phyloP scores from a whole-genome alignment of 2,888 invertebrate genomes.

The Maniola hyperantus region DNA sequence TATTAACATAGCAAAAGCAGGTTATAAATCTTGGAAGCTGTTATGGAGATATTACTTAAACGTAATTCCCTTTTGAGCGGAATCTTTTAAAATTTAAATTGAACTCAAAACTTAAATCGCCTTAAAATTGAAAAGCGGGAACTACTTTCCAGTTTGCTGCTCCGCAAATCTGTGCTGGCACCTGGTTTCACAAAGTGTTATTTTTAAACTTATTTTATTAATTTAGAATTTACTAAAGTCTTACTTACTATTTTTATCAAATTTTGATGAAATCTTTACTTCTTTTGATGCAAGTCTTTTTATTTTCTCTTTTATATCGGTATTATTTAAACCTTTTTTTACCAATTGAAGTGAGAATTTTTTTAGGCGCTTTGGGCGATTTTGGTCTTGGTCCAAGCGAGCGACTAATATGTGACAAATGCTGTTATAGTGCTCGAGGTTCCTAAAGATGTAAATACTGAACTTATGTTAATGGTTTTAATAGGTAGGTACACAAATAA shows the following conservation, averaged over 20 bases:
- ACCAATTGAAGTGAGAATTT: no score
- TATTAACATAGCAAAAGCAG: background rate
- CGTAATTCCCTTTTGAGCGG: slow-evolving; percentile 47
- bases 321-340: no score
- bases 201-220: slow-evolving; percentile 16
- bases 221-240: slow-evolving; percentile 7
- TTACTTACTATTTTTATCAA: background rate
- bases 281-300: no score
- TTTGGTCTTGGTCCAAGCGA: no score
- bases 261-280: background rate
- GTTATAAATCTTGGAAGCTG: slow-evolving; percentile 10
- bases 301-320: no score
- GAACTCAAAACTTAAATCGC: slow-evolving; percentile 73
- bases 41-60: slow-evolving; percentile 19
- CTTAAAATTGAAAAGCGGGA: slow-evolving; percentile 77
- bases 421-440: no score
- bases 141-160: slow-evolving; percentile 61
- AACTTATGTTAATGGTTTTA: no score
- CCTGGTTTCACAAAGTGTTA: slow-evolving; percentile 25
- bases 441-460: no score
- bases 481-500: no score
- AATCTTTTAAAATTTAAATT: slow-evolving; percentile 64
- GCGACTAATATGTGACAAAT: no score
- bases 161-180: slow-evolving; percentile 42
- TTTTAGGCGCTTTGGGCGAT: no score